Conservation (phyloP, 2,113 vertebrate species). For the Elephas maximus region DNA sequence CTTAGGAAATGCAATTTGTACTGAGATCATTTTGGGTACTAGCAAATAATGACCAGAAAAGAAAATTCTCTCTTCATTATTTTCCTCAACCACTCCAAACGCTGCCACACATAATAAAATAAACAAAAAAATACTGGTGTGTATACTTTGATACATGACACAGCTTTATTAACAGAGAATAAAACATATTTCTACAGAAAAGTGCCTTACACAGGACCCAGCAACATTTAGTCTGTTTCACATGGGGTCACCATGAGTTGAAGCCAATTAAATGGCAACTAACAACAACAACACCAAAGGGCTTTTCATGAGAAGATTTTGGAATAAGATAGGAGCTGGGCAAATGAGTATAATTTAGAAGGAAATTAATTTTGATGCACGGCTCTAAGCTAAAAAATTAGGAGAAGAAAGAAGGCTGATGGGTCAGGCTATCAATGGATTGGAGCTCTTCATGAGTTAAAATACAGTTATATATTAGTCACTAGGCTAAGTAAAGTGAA, state of each 20-base stretch:
- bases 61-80: background rate
- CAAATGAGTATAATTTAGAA: background rate
- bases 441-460: background rate
- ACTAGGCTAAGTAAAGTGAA: background rate
- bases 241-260: too few species aligned
- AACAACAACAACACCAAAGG: too few species aligned
- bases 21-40: background rate
- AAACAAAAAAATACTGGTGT: background rate
- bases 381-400: background rate
- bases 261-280: too few species aligned
- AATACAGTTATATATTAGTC: background rate
- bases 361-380: background rate
- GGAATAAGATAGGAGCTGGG: background rate
- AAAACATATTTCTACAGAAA: background rate
- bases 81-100: background rate
- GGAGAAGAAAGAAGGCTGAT: background rate
- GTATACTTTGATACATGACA: background rate
- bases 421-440: background rate
- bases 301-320: background rate
- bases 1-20: constrained; percentile 18
- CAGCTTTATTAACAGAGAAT: background rate
- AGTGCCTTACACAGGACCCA: too few species aligned
- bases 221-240: too few species aligned
- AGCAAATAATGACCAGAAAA: background rate
- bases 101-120: background rate